Percentiles rank a stretch among this genome's conserved stretches.
Conservation (phyloP, 2,888 invertebrate genomes). For the Trichopoda pennipes region DNA sequence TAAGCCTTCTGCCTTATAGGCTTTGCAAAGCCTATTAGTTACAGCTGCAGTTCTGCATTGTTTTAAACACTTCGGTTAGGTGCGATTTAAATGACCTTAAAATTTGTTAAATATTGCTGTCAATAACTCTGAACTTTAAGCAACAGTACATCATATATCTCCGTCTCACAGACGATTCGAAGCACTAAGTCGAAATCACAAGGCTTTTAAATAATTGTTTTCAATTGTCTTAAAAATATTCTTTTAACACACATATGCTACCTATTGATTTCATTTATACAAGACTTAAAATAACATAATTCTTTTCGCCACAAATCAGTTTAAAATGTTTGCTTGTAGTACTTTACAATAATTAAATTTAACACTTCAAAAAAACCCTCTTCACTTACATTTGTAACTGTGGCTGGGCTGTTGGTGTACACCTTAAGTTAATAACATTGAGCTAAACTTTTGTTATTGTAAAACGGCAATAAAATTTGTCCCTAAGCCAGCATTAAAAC, state of each 20-base stretch:
- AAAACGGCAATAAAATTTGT: constrained; percentile 58
- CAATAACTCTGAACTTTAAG: too few species aligned
- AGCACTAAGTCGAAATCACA: too few species aligned
- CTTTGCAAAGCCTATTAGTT: too few species aligned
- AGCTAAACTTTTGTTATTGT: constrained; percentile 32
- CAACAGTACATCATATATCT: too few species aligned
- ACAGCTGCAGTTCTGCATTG: too few species aligned
- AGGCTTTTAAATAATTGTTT: too few species aligned
- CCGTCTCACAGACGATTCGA: too few species aligned
- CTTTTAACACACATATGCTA: background rate
- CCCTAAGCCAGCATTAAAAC: constrained; percentile 66
- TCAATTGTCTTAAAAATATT: too few species aligned
- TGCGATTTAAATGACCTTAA: too few species aligned
- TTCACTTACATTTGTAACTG: constrained; percentile 36
- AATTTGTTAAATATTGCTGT: too few species aligned
- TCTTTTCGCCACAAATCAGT: constrained; percentile 55
- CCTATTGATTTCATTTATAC: background rate
- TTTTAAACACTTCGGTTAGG: too few species aligned
- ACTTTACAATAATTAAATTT: constrained; percentile 65
- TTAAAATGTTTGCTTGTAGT: constrained; percentile 48
- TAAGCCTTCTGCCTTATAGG: too few species aligned
- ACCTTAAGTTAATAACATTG: constrained; percentile 33
- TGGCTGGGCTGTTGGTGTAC: constrained; percentile 8
- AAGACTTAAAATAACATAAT: constrained; percentile 15
- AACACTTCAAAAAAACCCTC: constrained; percentile 53